Evolutionary conservation across 2,113 vertebrate species (phyloP).

Genomic region (Craseonycteris thonglongyai): DNA sequence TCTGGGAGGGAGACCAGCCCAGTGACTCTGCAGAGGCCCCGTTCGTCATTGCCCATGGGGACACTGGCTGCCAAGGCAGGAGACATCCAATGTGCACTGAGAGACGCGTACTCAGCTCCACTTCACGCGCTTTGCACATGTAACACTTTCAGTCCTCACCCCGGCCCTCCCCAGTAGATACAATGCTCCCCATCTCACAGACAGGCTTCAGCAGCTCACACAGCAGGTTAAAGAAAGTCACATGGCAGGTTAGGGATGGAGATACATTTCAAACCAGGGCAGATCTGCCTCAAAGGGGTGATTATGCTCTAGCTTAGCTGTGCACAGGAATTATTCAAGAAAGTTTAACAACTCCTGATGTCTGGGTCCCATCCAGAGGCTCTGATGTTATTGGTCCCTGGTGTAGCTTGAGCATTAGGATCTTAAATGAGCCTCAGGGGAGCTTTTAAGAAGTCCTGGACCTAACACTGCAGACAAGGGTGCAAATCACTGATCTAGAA

Average conservation of each 20-base stretch:
- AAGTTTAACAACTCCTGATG: background rate
- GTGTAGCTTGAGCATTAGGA: background rate
- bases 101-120: background rate
- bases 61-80: background rate
- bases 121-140: accelerated
- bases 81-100: background rate
- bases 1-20: background rate
- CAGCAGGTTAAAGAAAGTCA: background rate
- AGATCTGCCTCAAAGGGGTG: background rate
- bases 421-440: background rate
- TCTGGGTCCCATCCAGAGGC: background rate
- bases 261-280: background rate
- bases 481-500: background rate
- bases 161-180: background rate
- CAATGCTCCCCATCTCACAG: background rate
- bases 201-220: background rate
- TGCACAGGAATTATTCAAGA: background rate
- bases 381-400: background rate
- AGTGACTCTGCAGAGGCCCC: background rate
- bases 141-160: background rate
- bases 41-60: background rate
- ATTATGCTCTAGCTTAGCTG: background rate
- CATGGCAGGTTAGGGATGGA: background rate
- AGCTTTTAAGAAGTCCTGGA: background rate
- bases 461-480: background rate